Base-by-base conservation (phyloP, 2,888 invertebrate species). In the Calliphora vomitoria region DNA sequence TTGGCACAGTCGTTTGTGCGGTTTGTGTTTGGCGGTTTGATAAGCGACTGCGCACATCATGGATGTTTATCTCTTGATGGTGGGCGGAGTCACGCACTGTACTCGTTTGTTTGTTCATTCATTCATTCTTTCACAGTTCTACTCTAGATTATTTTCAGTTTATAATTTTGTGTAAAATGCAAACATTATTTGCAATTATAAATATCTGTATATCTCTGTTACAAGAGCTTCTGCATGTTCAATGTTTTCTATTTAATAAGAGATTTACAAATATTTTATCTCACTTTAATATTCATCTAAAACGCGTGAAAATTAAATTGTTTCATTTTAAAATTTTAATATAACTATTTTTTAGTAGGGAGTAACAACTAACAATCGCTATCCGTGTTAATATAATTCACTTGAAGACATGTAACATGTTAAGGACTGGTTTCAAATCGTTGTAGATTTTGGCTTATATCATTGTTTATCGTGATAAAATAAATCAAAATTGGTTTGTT, bases 31-130 rank as follows among this genome's bases (percentile, higher is more conserved):
- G 81, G 58, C 85, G 86, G 80, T 86, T 83, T 83, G 86, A 88
- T 74, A 88, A 88, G 85, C 80, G 83, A 31, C 80, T 85, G 88
- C 85, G 83, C 89, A 88, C 74, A 82, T 85, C 84, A 76, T 62
- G 53, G 41, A 83, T 66, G 75, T 85, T 90, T 89, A 90, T 90
- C 89, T 90, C 78, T 84, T 78, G 71, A 62, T 83, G 71, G 88
- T 87, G 86, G 91, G 91, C 91, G 91, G 90, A 90, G 91, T 90
- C 88, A 90, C 89, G 89, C 88, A 90, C 88, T 88, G 88, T 89
- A 82, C 81, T 88, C 86, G 82, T 71, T 64, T 62, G 1, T 44
- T 64, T 6, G 5, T 76, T 31, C 35, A 10, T 62, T 62, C 3
- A 8, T 76, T 31, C 35, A 10, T 62, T 62, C 3, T 8, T 8